Base-by-base conservation (phyloP, 2,797 vertebrate genomes). In the Apodemus agrarius region DNA sequence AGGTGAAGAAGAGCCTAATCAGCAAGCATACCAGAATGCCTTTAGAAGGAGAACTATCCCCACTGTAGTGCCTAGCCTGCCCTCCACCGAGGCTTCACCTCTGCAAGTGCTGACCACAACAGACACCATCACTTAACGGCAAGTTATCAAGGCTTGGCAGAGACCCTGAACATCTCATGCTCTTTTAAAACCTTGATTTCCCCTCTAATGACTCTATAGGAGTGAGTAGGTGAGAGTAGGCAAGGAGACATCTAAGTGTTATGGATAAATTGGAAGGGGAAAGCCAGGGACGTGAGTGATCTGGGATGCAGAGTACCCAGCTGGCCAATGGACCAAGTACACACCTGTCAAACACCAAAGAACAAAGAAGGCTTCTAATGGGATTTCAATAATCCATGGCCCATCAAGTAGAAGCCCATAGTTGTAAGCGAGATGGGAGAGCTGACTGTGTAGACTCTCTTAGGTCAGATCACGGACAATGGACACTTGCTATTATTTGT, bases 11-110 rank as follows among this genome's bases (percentile, higher is more conserved):
- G 37, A 88, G 78, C 87, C 78, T n/a, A 31, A 2, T 8, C 54
- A 91, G 82, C 89, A 84, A 89, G 49, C 59, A 76, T 54, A 95
- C 65, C 93, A 93, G 93, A 95, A 95, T 74, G 89, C 67, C 95
- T 75, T 93, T 79, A 95, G 17, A 17, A 81, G 40, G 75, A 75
- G 49, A 65, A 31, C 40, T 12, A 65, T 21, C 17, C 43, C 10
- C 10, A 61, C 24, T 75, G 54, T 91, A 52, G 34, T 6, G 34
- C 75, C 61, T 0, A 6, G 37, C 54, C 78, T 74, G 81, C 76
- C 57, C 46, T n/a, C 81, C 21, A 5, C 49, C 0, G 0, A 1
- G 49, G 65, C 69, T 88, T 89, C 59, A 37, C 89, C 81, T 80
- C 72, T 24, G 85, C 46, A 74, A 97, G 89, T 37, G 81, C 78